Conservation (phyloP, 2,797 vertebrate species). For the Arctocebus calabarensis region DNA sequence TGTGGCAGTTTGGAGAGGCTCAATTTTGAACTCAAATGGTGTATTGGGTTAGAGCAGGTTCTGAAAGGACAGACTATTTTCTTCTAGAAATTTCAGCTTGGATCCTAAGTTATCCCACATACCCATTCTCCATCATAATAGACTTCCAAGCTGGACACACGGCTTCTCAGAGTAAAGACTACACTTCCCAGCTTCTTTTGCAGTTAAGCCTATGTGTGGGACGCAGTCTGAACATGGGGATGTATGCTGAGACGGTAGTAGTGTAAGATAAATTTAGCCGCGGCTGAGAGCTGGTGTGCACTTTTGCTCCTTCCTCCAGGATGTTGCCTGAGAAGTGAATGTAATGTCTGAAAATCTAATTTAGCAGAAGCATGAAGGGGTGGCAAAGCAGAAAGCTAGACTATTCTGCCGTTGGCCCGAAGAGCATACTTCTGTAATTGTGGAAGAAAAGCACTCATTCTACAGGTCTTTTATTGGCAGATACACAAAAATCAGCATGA, state of each 20-base stretch:
- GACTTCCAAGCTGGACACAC: background rate
- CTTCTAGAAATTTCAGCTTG: background rate
- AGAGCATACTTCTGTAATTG: slow-evolving; percentile 11
- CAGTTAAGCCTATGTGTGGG: background rate
- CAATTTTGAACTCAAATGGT: background rate
- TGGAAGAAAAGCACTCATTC: background rate
- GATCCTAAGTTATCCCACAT: background rate
- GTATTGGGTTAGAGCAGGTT: background rate
- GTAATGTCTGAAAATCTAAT: background rate
- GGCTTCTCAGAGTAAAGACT: background rate
- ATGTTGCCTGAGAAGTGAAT: background rate
- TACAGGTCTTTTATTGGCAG: background rate
- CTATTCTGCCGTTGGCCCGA: background rate
- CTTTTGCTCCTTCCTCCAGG: background rate
- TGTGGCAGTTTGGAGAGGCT: background rate
- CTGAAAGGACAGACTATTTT: background rate
- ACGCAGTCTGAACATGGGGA: background rate
- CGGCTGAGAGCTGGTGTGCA: background rate
- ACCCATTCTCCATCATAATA: background rate
- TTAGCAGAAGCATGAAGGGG: background rate
- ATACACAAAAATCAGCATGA: background rate
- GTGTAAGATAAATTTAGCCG: background rate
- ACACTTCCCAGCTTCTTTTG: background rate
- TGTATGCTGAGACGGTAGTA: background rate
- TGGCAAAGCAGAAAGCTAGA: background rate